A percentile compares a stretch with the other conserved stretches of the same genome.
phyloP scores from a whole-genome alignment of 1,140 invertebrate genomes.

The Solenopsis invicta region DNA sequence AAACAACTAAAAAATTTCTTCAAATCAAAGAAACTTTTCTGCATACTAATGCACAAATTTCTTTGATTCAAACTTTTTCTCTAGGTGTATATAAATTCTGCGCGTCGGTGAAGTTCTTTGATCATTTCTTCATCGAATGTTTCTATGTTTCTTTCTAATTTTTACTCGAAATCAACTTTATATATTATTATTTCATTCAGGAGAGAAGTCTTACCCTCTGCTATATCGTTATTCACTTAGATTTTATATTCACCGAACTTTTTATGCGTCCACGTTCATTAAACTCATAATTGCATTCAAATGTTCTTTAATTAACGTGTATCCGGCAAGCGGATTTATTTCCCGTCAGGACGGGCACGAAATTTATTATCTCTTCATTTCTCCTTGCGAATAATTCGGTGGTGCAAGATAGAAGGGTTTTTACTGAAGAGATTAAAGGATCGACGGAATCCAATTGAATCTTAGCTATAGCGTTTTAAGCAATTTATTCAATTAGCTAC shows the following conservation, averaged over 20 bases:
- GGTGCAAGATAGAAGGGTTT: not conserved
- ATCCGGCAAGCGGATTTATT: conserved; percentile 41
- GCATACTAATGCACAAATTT: no score
- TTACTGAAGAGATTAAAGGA: conserved; percentile 31
- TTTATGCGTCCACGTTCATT: conserved; percentile 16
- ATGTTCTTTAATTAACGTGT: conserved; percentile 54
- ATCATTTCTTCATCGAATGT: not conserved
- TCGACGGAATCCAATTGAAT: conserved; percentile 23
- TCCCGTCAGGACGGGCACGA: not conserved
- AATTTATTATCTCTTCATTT: conserved; percentile 45
- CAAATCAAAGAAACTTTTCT: no score
- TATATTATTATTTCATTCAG: not conserved
- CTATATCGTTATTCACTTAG: conserved; percentile 37
- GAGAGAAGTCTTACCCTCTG: conserved; percentile 2
- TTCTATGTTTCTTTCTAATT: not conserved
- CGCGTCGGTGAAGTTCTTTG: not conserved
- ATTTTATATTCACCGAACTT: conserved; percentile 45
- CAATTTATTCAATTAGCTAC: conserved; percentile 1
- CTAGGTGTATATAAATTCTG: not conserved
- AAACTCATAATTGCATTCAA: conserved; percentile 50
- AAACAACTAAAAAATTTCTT: no score
- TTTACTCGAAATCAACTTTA: conserved; percentile 35
- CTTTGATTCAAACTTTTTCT: no score
- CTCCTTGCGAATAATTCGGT: conserved; percentile 29
- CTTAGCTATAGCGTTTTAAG: conserved; percentile 5